These are phyloP conservation scores for Andrena fulva DNA, from an alignment of 2,888 invertebrate genomes.

Conservation along the genomic window DNA sequence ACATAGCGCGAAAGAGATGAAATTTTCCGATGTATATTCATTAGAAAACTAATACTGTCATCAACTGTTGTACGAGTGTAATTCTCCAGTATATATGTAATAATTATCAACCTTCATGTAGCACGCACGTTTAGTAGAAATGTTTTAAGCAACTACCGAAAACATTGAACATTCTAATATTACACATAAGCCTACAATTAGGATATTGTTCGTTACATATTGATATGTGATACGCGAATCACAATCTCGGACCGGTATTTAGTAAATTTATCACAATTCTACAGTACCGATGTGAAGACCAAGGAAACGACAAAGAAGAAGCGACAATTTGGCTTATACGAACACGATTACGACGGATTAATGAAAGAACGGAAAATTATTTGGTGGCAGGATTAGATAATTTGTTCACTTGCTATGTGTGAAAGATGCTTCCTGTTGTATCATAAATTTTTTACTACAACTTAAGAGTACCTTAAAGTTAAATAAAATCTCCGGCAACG, in stretches of 20 bases:
- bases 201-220: background rate
- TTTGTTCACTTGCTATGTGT: too few species aligned
- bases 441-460: too few species aligned
- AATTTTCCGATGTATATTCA: background rate
- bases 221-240: background rate
- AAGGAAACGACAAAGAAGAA: background rate
- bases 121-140: background rate
- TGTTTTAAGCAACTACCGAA: background rate
- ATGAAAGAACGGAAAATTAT: background rate
- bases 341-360: background rate
- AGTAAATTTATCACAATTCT: background rate
- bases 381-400: too few species aligned
- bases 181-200: conserved; percentile 20
- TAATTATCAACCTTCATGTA: background rate
- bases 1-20: background rate
- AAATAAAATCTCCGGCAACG: background rate
- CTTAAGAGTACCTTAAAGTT: background rate
- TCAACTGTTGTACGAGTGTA: too few species aligned
- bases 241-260: background rate
- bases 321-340: background rate
- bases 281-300: background rate
- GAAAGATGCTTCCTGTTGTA: too few species aligned
- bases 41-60: background rate
- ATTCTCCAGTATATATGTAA: too few species aligned
- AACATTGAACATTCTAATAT: conserved; percentile 15